These are phyloP conservation scores for Agelaius tricolor DNA, from an alignment of 2,113 vertebrate genomes.

Conservation along the genomic window DNA sequence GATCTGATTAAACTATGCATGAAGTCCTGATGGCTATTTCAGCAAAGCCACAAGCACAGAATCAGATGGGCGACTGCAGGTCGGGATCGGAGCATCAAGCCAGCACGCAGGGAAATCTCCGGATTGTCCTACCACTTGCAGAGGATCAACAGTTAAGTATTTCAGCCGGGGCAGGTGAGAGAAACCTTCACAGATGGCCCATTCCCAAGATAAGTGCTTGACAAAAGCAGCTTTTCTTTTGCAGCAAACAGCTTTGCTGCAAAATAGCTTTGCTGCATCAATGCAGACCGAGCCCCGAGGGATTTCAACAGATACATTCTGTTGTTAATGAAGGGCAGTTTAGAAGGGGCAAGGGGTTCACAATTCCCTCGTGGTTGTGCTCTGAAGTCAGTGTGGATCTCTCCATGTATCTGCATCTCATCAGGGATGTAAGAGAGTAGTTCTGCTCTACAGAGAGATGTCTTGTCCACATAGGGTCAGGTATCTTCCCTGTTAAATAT, in stretches of 20 bases:
- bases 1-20: background rate
- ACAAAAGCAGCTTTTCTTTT: slow-evolving; percentile 46
- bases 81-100: background rate
- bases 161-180: background rate
- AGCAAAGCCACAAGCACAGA: background rate
- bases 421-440: background rate
- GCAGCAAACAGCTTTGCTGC: background rate
- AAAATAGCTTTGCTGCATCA: slow-evolving; percentile 19
- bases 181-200: background rate
- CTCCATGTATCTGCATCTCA: background rate
- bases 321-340: slow-evolving; percentile 48
- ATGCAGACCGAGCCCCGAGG: background rate
- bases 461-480: background rate
- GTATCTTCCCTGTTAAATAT: slow-evolving; percentile 36
- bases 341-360: background rate
- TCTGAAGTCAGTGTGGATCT: slow-evolving; percentile 17
- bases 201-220: background rate
- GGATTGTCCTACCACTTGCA: background rate
- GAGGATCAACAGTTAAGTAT: background rate
- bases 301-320: slow-evolving; percentile 17
- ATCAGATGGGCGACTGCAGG: background rate
- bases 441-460: background rate
- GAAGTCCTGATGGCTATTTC: background rate
- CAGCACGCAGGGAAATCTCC: background rate
- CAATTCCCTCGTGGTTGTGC: background rate